Conservation (phyloP, 2,888 invertebrate species). For the Tachina lurida region DNA sequence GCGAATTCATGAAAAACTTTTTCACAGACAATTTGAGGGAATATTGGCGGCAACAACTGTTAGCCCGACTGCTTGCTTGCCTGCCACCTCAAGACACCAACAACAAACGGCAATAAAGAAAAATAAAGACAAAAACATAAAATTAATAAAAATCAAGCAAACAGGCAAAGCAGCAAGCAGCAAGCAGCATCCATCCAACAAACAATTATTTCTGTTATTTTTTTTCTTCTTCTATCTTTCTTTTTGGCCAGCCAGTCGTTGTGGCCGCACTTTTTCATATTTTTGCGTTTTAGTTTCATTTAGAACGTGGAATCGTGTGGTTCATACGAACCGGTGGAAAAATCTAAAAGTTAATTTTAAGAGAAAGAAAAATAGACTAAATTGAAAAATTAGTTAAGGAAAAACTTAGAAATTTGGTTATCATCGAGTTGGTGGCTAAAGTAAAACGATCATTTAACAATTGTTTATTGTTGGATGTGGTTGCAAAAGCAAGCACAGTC, state of each 20-base stretch:
- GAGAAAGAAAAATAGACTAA: conserved; percentile 35
- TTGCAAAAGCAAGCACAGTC: conserved; percentile 15
- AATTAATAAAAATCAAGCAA: conserved; percentile 35
- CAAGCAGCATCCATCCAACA: conserved; percentile 61
- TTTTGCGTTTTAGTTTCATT: conserved; percentile 79
- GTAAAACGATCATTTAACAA: conserved; percentile 53
- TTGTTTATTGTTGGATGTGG: conserved; percentile 55
- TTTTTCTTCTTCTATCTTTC: conserved; percentile 8
- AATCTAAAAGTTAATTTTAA: conserved; percentile 49
- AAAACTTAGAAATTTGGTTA: conserved; percentile 57
- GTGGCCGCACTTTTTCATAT: conserved; percentile 75
- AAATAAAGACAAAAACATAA: conserved; percentile 34
- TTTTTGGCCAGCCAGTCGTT: conserved; percentile 65
- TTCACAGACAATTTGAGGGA: conserved; percentile 58
- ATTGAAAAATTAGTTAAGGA: conserved; percentile 47
- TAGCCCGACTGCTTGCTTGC: conserved; percentile 20
- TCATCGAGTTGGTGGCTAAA: conserved; percentile 48
- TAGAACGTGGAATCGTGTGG: conserved; percentile 78
- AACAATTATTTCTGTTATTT: conserved; percentile 34
- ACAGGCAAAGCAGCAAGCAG: conserved; percentile 46
- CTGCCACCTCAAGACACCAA: conserved; percentile 23
- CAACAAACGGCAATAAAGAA: conserved; percentile 41
- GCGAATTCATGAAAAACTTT: conserved; percentile 25
- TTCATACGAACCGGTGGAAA: conserved; percentile 70
- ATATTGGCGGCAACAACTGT: conserved; percentile 61